Percentiles rank a stretch among this genome's conserved stretches.
These are phyloP conservation scores for Phoxinus phoxinus DNA, from an alignment of 2,113 vertebrate genomes.

Conservation along the genomic window DNA sequence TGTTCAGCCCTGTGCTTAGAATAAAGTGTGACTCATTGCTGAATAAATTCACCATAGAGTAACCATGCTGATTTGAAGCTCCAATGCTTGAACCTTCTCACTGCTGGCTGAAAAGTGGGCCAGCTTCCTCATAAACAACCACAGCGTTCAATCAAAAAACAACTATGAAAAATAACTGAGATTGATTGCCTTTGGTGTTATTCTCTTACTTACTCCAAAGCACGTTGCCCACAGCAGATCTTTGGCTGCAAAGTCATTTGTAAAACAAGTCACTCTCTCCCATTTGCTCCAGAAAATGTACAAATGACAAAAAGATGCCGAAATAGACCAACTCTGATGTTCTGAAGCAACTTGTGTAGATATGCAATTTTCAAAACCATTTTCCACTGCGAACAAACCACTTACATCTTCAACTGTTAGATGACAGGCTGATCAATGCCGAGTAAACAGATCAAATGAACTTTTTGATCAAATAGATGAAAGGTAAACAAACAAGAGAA, in stretches of 20 bases:
- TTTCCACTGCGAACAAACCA: background rate
- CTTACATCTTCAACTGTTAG: constrained; percentile 5
- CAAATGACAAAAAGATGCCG: background rate
- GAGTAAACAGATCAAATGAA: background rate
- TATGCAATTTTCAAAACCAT: background rate
- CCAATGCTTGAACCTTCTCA: background rate
- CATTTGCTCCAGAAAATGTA: constrained; percentile 2
- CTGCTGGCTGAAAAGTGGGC: constrained; percentile 15
- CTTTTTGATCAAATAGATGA: background rate
- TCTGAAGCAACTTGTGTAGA: background rate
- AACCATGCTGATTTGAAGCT: background rate
- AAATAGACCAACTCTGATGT: constrained; percentile 6
- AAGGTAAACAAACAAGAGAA: constrained; percentile 17
- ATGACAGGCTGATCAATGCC: constrained; percentile 12
- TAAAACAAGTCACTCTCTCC: background rate
- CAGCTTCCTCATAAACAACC: background rate
- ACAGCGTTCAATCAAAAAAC: background rate
- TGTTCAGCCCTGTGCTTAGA: constrained; percentile 10
- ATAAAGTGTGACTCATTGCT: constrained; percentile 27
- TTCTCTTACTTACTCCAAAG: background rate
- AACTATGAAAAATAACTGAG: constrained; percentile 9
- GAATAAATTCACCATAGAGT: constrained; percentile 24
- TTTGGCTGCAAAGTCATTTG: constrained; percentile 33
- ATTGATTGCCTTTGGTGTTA: constrained; percentile 1
- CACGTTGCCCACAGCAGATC: constrained; percentile 13